Base-by-base conservation (phyloP, 2,113 vertebrate species). In the Pholis gunnellus region DNA sequence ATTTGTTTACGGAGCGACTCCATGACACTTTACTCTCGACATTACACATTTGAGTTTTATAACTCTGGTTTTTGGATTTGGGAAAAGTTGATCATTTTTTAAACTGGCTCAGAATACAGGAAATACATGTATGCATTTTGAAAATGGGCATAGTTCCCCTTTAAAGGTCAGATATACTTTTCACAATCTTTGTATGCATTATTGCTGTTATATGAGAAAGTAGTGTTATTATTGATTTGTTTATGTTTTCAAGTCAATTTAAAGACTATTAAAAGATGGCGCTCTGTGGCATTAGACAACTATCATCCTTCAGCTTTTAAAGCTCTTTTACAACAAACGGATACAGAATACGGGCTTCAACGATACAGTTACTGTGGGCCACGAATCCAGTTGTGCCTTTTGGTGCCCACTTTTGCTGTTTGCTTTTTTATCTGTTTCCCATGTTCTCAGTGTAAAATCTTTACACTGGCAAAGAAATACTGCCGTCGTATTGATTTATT, bases 401-500 rank as follows among this genome's bases (percentile, higher is more conserved):
- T 9, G 6, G 13, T 18, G 22, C 64, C 18, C 25, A 50, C 25
- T 34, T 42, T 5, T 60, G 5, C 36, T 40, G 22, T 34, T 6
- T 52, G n/a, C 9, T 65, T 48, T 78, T 38, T 25, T 25, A 22
- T 40, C 20, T n/a, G 18, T 27, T 25, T 71, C 60, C 13, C 10
- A 20, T 40, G 2, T 61, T 25, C 56, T 74, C 54, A 20, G 31
- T 29, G 46, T 36, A 40, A 4, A 68, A 8, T 56, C 18, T 56
- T 34, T 27, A 73, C 50, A 15, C 54, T 22, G 15, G 57, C 44
- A 52, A 44, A 63, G 56, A 83, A 27, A 75, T 34, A 34, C 52
- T 48, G 74, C 44, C 60, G n/a, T 68, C 25, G 9, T 25, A 61
- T 5, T 71, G 80, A 87, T 79, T 75, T 79, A 70, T 65, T 48